Conservation (phyloP, 1,140 invertebrate species). For the Aporrectodea caliginosa region DNA sequence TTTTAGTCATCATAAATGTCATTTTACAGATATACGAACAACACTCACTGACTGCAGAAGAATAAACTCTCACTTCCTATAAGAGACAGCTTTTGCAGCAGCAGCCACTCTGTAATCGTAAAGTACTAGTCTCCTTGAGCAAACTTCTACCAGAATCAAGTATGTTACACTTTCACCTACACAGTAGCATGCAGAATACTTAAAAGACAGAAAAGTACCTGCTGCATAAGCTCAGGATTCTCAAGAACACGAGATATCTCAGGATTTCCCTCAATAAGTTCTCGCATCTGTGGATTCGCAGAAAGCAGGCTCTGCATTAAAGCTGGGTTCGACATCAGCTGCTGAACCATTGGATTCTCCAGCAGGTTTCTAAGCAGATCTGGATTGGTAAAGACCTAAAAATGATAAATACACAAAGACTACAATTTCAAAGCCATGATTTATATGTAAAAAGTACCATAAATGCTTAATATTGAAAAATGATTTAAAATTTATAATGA, state of each 20-base stretch:
- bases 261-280: slow-evolving; percentile 93
- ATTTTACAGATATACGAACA: too few relatives aligned
- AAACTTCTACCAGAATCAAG: too few relatives aligned
- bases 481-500: not conserved
- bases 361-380: slow-evolving; percentile 88
- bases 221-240: slow-evolving; percentile 80
- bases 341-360: slow-evolving; percentile 92
- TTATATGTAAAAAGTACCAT: not conserved
- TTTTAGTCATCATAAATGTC: too few relatives aligned
- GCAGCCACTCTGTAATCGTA: too few relatives aligned
- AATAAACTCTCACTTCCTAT: too few relatives aligned
- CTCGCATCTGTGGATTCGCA: slow-evolving; percentile 98
- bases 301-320: slow-evolving; percentile 87
- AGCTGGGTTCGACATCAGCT: slow-evolving; percentile 84
- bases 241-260: slow-evolving; percentile 98
- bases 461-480: not conserved
- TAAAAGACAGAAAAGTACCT: too few relatives aligned
- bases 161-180: too few relatives aligned
- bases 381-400: slow-evolving; percentile 76
- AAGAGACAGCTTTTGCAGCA: too few relatives aligned
- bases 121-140: too few relatives aligned
- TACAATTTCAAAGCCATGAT: not conserved
- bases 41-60: too few relatives aligned
- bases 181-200: too few relatives aligned
- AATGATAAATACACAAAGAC: not conserved